Base-by-base conservation (phyloP, 2,113 vertebrate species). In the Willisornis vidua region DNA sequence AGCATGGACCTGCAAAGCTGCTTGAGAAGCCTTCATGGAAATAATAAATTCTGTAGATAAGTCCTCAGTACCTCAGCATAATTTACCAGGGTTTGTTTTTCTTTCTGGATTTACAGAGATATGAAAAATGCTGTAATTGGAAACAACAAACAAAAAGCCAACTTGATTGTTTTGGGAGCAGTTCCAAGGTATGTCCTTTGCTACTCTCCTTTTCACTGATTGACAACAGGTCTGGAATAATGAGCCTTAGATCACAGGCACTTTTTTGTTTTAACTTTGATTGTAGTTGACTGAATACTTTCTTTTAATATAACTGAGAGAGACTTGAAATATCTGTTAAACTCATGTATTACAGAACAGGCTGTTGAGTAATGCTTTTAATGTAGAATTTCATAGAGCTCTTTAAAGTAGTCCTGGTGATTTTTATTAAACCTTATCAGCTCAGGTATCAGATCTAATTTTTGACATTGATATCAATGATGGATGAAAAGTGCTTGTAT, bases 81-180 rank as follows among this genome's bases (percentile, higher is more conserved):
- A 87, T 96, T 97, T 96, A 96, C 91, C 79, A 93, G 94, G 95
- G 90, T 97, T 96, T 98, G 95, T 97, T 97, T 97, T 95, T 95
- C 92, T 96, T 98, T 97, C 96, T 97, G 84, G 97, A 97, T 98
- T 98, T 97, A 86, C 98, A 99, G 99, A 98, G 99, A 99, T 98
- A 99, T 99, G 99, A 99, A 99, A 98, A 99, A 99, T 97, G 99
- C 99, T 48, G 99, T 99, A 92, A 99, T 99, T 97, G 99, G 99
- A 98, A 99, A 99, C 98, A 99, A 99, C 98, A 99, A 99, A 97
- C 99, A 99, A 98, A 99, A 99, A 98, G 99, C 99, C 97, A 99
- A 99, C 97, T 98, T 99, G 97, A 99, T 99, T 94, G 99, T 99
- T 97, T 98, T 99, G 93, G 99, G 99, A 98, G 99, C 99, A 77